Evolutionary conservation across 1,140 invertebrate genomes (phyloP).

Genomic region (Mactra quadrangularis): DNA sequence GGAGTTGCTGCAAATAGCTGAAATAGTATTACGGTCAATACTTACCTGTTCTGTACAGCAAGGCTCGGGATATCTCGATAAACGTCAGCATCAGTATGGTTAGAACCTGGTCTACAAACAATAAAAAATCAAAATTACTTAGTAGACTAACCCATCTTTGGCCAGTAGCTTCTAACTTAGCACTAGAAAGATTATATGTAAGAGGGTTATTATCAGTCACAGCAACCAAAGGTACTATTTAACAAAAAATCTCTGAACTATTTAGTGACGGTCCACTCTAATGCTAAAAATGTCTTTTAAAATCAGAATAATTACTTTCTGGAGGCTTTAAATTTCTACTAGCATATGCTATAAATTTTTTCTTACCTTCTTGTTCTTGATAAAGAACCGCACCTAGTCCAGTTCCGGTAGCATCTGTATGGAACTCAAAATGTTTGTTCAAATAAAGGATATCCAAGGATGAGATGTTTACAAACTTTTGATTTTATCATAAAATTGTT

Average conservation of each 20-base stretch:
- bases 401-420: constrained; percentile 1
- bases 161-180: constrained; percentile 33
- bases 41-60: background rate
- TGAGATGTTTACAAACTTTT: background rate
- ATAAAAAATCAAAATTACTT: constrained; percentile 30
- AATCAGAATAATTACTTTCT: background rate
- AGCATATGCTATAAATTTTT: constrained; percentile 17
- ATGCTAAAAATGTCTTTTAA: constrained; percentile 12
- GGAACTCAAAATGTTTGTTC: constrained; percentile 4
- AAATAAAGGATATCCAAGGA: constrained; percentile 1
- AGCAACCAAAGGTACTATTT: background rate
- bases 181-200: background rate
- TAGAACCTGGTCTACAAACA: constrained; percentile 7
- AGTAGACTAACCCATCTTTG: constrained; percentile 24
- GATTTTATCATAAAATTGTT: background rate
- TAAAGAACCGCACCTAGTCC: constrained; percentile 18
- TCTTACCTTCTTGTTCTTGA: constrained; percentile 36
- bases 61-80: background rate
- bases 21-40: constrained; percentile 11
- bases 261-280: constrained; percentile 18
- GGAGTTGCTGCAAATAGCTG: background rate
- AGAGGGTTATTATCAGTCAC: constrained; percentile 25
- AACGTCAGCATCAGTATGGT: constrained; percentile 6
- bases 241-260: constrained; percentile 8
- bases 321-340: background rate